A percentile compares a stretch with the other conserved stretches of the same genome.
These are phyloP conservation scores for Ispidina lecontei DNA, from an alignment of 2,797 vertebrate genomes.

Conservation along the genomic window DNA sequence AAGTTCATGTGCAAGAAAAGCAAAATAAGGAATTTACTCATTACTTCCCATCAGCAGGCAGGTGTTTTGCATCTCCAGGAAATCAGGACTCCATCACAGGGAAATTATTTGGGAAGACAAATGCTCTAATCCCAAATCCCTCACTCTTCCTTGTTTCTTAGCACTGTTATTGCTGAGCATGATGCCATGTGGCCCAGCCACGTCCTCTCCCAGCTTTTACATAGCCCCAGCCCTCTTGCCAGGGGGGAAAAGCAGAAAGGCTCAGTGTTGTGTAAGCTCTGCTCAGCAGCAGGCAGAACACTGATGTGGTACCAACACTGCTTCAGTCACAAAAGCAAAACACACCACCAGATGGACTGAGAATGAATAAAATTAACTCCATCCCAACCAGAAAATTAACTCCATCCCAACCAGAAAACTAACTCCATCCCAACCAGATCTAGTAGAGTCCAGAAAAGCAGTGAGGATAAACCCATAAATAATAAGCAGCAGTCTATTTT, in stretches of 20 bases:
- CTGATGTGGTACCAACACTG: not conserved
- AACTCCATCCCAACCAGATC: not conserved
- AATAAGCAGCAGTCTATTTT: not conserved
- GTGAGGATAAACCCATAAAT: not conserved
- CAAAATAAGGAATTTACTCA: not conserved
- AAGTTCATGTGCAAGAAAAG: not conserved
- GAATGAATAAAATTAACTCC: not conserved
- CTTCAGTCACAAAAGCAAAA: not conserved
- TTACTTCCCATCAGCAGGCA: not conserved
- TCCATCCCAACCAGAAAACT: too few species aligned
- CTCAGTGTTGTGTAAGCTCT: not conserved
- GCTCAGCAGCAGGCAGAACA: not conserved
- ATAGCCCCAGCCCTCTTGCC: rapidly evolving
- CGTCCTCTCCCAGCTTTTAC: not conserved
- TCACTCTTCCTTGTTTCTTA: not conserved
- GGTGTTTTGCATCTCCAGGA: not conserved
- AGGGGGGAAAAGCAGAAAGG: not conserved
- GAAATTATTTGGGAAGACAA: not conserved
- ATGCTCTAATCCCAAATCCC: not conserved
- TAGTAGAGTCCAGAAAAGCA: not conserved
- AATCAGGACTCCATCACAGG: not conserved
- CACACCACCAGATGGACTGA: not conserved
- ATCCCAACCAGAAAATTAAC: too few species aligned
- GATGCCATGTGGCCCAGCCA: not conserved
- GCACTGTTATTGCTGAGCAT: not conserved